These are phyloP conservation scores for Myotis vivesi DNA, from an alignment of 2,797 vertebrate species.

Conservation along the genomic window DNA sequence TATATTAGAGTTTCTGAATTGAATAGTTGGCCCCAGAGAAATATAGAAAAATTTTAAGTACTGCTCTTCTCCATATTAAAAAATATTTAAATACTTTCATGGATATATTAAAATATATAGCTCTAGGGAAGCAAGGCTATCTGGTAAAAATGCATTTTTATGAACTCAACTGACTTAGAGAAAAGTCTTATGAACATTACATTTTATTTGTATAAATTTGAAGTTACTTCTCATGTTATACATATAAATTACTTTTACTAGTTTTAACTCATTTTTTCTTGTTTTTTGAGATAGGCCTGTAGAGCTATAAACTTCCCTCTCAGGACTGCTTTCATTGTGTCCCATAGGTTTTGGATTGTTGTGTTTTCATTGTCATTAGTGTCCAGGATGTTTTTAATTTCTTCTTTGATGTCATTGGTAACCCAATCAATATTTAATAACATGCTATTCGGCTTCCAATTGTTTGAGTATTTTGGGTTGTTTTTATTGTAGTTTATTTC, in stretches of 20 bases:
- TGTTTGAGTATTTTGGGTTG: no score
- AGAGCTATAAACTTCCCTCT: no score
- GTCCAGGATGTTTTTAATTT: no score
- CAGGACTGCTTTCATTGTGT: no score
- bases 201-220: slow-evolving; percentile 42
- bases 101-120: slow-evolving; percentile 53
- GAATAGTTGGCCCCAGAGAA: slow-evolving; percentile 49
- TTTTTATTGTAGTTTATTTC: no score
- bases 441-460: no score
- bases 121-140: not conserved
- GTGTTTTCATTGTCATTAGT: no score
- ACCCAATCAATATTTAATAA: no score
- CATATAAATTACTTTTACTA: slow-evolving; percentile 1
- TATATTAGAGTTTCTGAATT: slow-evolving; percentile 60
- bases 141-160: slow-evolving; percentile 58
- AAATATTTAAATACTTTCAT: slow-evolving; percentile 35
- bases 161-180: slow-evolving; percentile 52
- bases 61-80: not conserved
- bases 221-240: not conserved
- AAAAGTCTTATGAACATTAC: slow-evolving; percentile 4
- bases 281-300: no score
- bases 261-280: no score
- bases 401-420: no score
- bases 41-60: slow-evolving; percentile 51
- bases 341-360: no score